A percentile compares a stretch with the other conserved stretches of the same genome.
These are phyloP conservation scores for Spatulosminthurus flaviceps DNA, from an alignment of 2,888 invertebrate genomes.

Conservation along the genomic window DNA sequence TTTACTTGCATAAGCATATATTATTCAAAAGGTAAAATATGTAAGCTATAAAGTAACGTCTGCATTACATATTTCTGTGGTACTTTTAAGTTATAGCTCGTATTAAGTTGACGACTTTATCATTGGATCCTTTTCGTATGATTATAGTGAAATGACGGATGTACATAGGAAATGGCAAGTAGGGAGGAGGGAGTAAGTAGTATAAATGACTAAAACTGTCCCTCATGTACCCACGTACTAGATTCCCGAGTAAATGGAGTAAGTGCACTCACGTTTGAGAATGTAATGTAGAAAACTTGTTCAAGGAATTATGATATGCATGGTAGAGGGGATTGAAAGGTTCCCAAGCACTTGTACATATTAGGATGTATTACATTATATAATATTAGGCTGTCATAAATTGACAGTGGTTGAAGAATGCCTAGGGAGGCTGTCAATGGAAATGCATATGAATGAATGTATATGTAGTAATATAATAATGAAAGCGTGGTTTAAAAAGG, in stretches of 20 bases:
- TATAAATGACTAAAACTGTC: conserved; percentile 10
- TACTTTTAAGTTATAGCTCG: not conserved
- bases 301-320: conserved; percentile 23
- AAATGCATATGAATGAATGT: too few relatives aligned
- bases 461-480: too few relatives aligned
- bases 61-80: not conserved
- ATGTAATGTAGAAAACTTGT: conserved; percentile 27
- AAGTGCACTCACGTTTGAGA: not conserved
- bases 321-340: not conserved
- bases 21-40: not conserved
- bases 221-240: not conserved
- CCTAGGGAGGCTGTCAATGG: too few relatives aligned
- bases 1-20: not conserved
- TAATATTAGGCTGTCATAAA: too few relatives aligned
- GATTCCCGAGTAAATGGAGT: too few relatives aligned
- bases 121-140: too few relatives aligned
- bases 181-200: not conserved
- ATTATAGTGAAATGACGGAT: too few relatives aligned
- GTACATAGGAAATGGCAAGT: too few relatives aligned
- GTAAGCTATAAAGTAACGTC: too few relatives aligned
- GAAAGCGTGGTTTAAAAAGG: too few relatives aligned
- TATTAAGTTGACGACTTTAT: too few relatives aligned
- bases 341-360: not conserved
- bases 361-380: not conserved
- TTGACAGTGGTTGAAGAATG: too few relatives aligned